These are phyloP conservation scores for Cryptomyrus ogoouensis DNA, from an alignment of 2,113 vertebrate species.

Conservation along the genomic window DNA sequence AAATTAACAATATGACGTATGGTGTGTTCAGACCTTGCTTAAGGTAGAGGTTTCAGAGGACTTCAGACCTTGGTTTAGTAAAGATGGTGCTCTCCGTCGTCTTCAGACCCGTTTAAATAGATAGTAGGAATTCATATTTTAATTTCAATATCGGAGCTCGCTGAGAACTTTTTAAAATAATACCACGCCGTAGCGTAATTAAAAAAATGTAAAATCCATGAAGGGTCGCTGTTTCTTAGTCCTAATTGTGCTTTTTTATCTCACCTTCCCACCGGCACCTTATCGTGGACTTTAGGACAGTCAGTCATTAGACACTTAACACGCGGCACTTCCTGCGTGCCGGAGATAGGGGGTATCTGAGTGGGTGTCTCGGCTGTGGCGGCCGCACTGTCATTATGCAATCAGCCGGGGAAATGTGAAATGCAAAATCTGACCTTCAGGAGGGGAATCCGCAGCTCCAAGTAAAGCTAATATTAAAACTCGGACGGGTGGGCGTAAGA, in stretches of 20 bases:
- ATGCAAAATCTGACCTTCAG: constrained; percentile 43
- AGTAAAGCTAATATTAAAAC: constrained; percentile 34
- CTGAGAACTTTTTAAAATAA: not conserved
- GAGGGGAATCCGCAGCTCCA: constrained; percentile 16
- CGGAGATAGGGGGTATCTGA: constrained; percentile 49
- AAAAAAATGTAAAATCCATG: not conserved
- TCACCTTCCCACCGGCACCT: constrained; percentile 52
- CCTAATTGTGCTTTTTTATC: constrained; percentile 58
- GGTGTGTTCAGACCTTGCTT: not conserved
- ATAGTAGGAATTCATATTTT: not conserved
- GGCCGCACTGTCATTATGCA: constrained; percentile 29
- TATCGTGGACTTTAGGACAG: constrained; percentile 57
- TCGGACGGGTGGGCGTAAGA: constrained; percentile 26
- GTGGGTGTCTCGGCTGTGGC: constrained; percentile 17
- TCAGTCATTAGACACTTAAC: constrained; percentile 60
- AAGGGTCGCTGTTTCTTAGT: constrained; percentile 15
- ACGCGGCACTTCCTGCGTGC: constrained; percentile 54
- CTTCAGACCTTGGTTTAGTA: not conserved
- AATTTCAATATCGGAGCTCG: not conserved
- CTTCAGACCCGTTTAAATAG: not conserved
- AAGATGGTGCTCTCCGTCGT: not conserved
- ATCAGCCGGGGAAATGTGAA: not conserved
- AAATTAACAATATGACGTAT: not conserved
- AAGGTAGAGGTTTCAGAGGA: not conserved
- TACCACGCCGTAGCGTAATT: not conserved